phyloP scores from a whole-genome alignment of 2,888 invertebrate genomes.

The Panzeria rudis region DNA sequence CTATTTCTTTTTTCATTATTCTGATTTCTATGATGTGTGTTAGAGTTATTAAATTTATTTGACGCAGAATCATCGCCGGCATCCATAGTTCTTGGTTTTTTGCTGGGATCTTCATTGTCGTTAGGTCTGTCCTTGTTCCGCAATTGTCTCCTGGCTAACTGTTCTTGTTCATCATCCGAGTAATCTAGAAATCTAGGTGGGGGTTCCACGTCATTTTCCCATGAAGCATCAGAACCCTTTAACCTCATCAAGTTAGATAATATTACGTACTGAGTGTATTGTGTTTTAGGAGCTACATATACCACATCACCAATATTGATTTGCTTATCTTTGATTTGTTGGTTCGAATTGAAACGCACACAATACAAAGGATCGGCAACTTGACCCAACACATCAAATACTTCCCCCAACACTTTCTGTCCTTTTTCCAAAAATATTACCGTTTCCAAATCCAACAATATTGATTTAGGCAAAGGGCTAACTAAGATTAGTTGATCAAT shows the following conservation, averaged over 20 bases:
- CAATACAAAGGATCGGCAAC: constrained; percentile 94
- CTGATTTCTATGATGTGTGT: constrained; percentile 71
- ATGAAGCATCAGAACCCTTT: constrained; percentile 95
- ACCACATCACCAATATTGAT: constrained; percentile 89
- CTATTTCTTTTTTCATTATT: constrained; percentile 67
- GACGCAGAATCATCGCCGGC: constrained; percentile 36
- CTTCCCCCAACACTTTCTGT: constrained; percentile 87
- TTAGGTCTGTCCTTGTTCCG: constrained; percentile 79
- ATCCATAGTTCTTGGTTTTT: constrained; percentile 69
- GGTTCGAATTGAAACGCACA: constrained; percentile 92
- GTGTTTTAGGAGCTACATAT: constrained; percentile 91
- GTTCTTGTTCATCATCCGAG: constrained; percentile 95
- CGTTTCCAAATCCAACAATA: constrained; percentile 93
- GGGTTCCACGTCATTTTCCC: constrained; percentile 92
- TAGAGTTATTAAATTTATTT: constrained; percentile 28
- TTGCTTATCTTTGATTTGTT: constrained; percentile 89
- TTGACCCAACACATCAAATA: constrained; percentile 96
- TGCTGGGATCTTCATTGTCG: constrained; percentile 71
- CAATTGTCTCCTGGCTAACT: constrained; percentile 83
- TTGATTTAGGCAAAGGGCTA: constrained; percentile 87
- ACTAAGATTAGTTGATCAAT: constrained; percentile 92
- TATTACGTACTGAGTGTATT: constrained; percentile 91
- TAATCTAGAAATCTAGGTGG: constrained; percentile 90
- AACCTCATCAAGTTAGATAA: constrained; percentile 89
- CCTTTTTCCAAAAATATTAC: constrained; percentile 93